Percentiles rank a stretch among this genome's conserved stretches.
Conservation (phyloP, 2,888 invertebrate species). For the Pyrocoelia pectoralis region DNA sequence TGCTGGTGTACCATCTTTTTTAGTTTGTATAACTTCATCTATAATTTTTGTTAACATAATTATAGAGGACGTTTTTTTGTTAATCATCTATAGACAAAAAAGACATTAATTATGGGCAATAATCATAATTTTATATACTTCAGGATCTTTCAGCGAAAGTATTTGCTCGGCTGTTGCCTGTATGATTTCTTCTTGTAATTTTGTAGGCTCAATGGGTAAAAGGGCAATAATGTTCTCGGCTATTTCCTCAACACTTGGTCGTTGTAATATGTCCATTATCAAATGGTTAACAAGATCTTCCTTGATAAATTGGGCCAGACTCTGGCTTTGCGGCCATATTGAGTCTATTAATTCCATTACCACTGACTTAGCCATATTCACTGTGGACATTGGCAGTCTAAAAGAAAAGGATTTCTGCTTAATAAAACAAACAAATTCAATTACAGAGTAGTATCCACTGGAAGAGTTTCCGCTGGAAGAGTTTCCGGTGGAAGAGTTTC, state of each 20-base stretch:
- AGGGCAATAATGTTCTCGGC: slow-evolving; percentile 48
- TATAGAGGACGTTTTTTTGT: neutral
- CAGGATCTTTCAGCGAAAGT: slow-evolving; percentile 46
- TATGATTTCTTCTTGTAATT: slow-evolving; percentile 47
- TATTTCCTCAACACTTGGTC: slow-evolving; percentile 47
- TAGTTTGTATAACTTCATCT: slow-evolving; percentile 41
- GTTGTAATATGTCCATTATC: slow-evolving; percentile 40
- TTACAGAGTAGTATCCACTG: too few relatives aligned
- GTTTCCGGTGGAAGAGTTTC: too few relatives aligned
- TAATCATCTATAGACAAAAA: neutral
- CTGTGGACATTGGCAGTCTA: slow-evolving; percentile 17
- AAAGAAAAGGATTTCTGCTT: neutral
- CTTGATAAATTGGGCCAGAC: slow-evolving; percentile 38
- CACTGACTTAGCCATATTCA: slow-evolving; percentile 46
- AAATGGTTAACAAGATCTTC: slow-evolving; percentile 44
- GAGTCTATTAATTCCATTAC: slow-evolving; percentile 47
- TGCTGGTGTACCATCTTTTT: slow-evolving; percentile 40
- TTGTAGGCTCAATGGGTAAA: slow-evolving; percentile 46
- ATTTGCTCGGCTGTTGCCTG: slow-evolving; percentile 51
- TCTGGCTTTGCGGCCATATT: slow-evolving; percentile 34
- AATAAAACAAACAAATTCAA: too few relatives aligned
- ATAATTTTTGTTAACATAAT: slow-evolving; percentile 42
- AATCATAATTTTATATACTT: slow-evolving; percentile 35
- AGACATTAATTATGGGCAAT: neutral
- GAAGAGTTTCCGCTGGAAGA: too few relatives aligned